phyloP scores from a whole-genome alignment of 2,113 vertebrate species.

The Labeo rohita region DNA sequence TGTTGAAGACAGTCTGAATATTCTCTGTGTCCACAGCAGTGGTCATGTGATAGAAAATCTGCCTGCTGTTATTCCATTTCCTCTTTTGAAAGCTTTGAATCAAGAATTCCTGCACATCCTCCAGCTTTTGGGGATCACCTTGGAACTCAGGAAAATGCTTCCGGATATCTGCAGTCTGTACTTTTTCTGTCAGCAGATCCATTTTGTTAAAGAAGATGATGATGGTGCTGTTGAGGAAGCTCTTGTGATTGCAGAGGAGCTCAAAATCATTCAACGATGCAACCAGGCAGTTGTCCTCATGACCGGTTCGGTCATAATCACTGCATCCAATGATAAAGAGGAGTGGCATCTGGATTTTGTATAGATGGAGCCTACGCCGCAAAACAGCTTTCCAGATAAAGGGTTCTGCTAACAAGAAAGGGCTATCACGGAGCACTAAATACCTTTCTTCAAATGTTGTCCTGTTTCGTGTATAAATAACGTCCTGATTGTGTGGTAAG shows the following conservation, averaged over 20 bases:
- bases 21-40: slow-evolving; percentile 93
- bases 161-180: slow-evolving; percentile 94
- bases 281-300: slow-evolving; percentile 86
- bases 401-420: not conserved
- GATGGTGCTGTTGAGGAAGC: slow-evolving; percentile 94
- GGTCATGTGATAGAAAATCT: slow-evolving; percentile 98
- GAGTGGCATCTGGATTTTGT: too few relatives aligned
- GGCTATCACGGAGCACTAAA: not conserved
- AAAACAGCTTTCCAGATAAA: too few relatives aligned
- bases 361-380: too few relatives aligned
- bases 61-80: slow-evolving; percentile 87
- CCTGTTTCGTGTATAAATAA: not conserved
- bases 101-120: slow-evolving; percentile 10
- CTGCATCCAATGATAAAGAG: not conserved
- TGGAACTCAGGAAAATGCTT: slow-evolving; percentile 96
- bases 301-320: not conserved
- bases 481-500: not conserved
- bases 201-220: slow-evolving; percentile 98
- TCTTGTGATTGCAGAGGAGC: slow-evolving; percentile 93
- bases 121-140: slow-evolving; percentile 79
- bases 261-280: slow-evolving; percentile 95
- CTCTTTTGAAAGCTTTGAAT: slow-evolving; percentile 87
- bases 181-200: slow-evolving; percentile 95
- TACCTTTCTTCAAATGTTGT: not conserved
- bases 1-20: too few relatives aligned